Evolutionary conservation across 2,113 vertebrate genomes (phyloP).

Genomic region (Gymnobelideus leadbeateri): DNA sequence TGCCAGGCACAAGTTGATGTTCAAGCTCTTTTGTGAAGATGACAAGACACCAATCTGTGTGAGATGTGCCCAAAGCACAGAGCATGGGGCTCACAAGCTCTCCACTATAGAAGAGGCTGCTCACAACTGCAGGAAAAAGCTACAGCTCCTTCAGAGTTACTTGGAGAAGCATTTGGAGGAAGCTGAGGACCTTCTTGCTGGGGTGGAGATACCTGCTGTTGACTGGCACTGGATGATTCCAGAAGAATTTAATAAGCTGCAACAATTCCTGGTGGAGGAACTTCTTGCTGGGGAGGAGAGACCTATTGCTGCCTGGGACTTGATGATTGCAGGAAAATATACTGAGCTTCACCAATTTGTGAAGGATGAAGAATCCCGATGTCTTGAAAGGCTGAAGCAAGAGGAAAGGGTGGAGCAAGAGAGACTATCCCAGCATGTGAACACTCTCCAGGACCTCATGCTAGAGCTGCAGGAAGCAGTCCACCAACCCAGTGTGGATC

Average conservation of each 20-base stretch:
- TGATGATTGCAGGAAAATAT: too few species aligned
- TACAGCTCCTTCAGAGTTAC: background rate
- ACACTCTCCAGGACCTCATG: too few species aligned
- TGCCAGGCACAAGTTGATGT: fast-evolving
- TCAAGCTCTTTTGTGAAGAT: background rate
- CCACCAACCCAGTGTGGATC: background rate
- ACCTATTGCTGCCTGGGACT: too few species aligned
- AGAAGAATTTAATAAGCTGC: background rate
- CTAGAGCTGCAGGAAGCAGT: background rate
- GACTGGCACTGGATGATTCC: fast-evolving
- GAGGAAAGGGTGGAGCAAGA: background rate
- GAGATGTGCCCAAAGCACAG: background rate
- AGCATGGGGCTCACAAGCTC: background rate
- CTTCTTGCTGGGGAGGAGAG: too few species aligned
- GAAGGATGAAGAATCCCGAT: background rate
- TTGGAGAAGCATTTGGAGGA: background rate
- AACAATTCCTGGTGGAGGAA: too few species aligned
- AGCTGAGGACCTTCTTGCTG: background rate
- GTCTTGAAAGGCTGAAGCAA: background rate
- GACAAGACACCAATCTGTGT: background rate
- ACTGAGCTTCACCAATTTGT: too few species aligned
- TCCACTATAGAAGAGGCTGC: background rate
- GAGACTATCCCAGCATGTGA: too few species aligned
- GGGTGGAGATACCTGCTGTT: background rate
- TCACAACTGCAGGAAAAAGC: background rate